Percentiles rank a stretch among this genome's conserved stretches.
Conservation (phyloP, 2,113 vertebrate species). For the Phyllostomus discolor region DNA sequence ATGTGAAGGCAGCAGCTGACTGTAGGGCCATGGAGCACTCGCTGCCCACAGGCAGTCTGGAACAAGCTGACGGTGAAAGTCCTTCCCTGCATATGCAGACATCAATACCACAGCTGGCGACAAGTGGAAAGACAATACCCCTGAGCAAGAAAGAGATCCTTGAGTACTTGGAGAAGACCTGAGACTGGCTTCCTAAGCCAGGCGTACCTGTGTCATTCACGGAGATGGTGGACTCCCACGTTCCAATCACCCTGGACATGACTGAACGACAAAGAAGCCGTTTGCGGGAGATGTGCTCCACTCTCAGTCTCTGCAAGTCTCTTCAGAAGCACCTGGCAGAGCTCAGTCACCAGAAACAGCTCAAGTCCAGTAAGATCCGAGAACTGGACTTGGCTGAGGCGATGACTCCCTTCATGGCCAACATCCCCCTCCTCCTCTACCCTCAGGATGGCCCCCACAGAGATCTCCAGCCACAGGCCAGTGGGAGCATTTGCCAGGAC, state of each 20-base stretch:
- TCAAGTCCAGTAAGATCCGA: constrained; percentile 92
- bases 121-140: too few relatives aligned
- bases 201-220: constrained; percentile 85
- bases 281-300: constrained; percentile 85
- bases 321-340: constrained; percentile 88
- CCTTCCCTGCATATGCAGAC: too few relatives aligned
- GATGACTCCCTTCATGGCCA: constrained; percentile 88
- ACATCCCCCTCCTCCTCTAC: constrained; percentile 92
- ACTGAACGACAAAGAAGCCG: constrained; percentile 85
- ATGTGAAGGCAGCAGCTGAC: background rate
- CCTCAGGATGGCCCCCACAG: constrained; percentile 83
- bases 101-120: too few relatives aligned
- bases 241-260: constrained; percentile 87
- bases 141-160: constrained; percentile 89
- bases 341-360: constrained; percentile 79
- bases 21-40: background rate
- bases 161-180: constrained; percentile 88
- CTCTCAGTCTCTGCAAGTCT: constrained; percentile 87
- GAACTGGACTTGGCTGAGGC: constrained; percentile 84
- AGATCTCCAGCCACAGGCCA: background rate
- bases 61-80: background rate
- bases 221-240: constrained; percentile 88
- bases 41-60: background rate
- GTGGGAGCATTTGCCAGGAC: constrained; percentile 86
- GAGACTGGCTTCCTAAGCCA: constrained; percentile 86